Evolutionary conservation across 2,888 invertebrate genomes (phyloP).

Genomic region (Biston stratarius): DNA sequence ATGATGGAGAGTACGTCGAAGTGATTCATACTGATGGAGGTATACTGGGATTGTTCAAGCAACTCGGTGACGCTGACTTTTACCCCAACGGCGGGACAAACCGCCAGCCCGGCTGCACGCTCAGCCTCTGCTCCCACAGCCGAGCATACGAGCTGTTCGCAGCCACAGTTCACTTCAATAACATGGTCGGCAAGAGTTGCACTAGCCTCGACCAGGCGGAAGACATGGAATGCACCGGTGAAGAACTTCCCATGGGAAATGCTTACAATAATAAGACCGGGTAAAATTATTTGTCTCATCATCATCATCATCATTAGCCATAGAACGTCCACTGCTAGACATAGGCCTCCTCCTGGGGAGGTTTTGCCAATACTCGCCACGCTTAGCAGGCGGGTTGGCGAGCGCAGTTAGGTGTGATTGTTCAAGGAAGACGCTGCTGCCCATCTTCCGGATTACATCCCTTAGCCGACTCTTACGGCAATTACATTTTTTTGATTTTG

Average conservation of each 20-base stretch:
- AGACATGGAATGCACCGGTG: conserved; percentile 55
- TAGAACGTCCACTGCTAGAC: too few relatives aligned
- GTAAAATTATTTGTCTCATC: conserved; percentile 49
- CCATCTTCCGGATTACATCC: too few relatives aligned
- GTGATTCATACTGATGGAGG: conserved; percentile 74
- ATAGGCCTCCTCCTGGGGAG: too few relatives aligned
- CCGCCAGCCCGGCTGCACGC: conserved; percentile 72
- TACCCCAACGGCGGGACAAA: conserved; percentile 75
- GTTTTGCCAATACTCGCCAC: too few relatives aligned
- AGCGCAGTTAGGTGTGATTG: too few relatives aligned
- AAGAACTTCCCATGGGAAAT: conserved; percentile 63
- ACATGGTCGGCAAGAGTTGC: conserved; percentile 63
- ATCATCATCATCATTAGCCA: too few relatives aligned
- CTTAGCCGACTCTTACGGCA: too few relatives aligned
- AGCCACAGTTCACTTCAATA: conserved; percentile 61
- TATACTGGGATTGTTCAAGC: conserved; percentile 64
- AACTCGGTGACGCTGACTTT: conserved; percentile 67
- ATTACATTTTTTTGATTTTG: too few relatives aligned
- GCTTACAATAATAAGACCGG: conserved; percentile 58
- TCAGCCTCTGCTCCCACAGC: conserved; percentile 68
- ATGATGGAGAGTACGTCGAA: conserved; percentile 68
- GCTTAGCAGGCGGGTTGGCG: too few relatives aligned
- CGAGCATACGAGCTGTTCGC: conserved; percentile 67
- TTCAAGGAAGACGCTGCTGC: too few relatives aligned
- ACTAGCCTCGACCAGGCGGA: conserved; percentile 53